Conservation (phyloP, 2,888 invertebrate genomes). For the Ariolimax columbianus region DNA sequence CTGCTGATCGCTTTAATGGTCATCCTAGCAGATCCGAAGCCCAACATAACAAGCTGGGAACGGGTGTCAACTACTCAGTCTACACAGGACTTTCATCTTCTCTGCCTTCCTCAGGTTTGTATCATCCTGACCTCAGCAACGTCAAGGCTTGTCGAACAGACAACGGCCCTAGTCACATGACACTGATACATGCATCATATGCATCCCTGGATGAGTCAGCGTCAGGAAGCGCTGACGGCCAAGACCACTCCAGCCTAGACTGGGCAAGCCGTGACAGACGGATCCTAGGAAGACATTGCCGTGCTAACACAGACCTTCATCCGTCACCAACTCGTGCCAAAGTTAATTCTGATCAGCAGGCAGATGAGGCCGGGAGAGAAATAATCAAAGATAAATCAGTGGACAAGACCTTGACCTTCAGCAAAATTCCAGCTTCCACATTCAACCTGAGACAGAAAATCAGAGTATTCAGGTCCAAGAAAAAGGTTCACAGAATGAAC, state of each 20-base stretch:
- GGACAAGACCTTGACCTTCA: background rate
- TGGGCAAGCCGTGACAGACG: conserved; percentile 9
- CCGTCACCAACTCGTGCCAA: background rate
- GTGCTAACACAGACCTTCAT: background rate
- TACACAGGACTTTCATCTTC: background rate
- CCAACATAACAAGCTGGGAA: background rate
- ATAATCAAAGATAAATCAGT: background rate
- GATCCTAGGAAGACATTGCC: background rate
- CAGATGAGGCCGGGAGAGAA: background rate
- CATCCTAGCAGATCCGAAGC: background rate
- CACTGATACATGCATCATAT: conserved; percentile 46
- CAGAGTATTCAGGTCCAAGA: background rate
- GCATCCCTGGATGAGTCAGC: conserved; percentile 39
- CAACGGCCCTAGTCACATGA: conserved; percentile 11
- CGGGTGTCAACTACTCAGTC: background rate
- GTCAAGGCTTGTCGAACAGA: background rate
- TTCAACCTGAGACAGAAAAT: conserved; percentile 23
- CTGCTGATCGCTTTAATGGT: background rate
- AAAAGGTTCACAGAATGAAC: background rate
- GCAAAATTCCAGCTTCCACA: background rate
- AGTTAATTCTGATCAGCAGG: background rate
- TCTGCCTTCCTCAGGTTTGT: background rate
- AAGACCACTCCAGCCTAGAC: conserved; percentile 10
- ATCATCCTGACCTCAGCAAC: background rate
- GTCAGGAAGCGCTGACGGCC: conserved; percentile 14